Percentiles rank a stretch among this genome's conserved stretches.
phyloP scores from a whole-genome alignment of 2,113 vertebrate genomes.

The Pica pica region DNA sequence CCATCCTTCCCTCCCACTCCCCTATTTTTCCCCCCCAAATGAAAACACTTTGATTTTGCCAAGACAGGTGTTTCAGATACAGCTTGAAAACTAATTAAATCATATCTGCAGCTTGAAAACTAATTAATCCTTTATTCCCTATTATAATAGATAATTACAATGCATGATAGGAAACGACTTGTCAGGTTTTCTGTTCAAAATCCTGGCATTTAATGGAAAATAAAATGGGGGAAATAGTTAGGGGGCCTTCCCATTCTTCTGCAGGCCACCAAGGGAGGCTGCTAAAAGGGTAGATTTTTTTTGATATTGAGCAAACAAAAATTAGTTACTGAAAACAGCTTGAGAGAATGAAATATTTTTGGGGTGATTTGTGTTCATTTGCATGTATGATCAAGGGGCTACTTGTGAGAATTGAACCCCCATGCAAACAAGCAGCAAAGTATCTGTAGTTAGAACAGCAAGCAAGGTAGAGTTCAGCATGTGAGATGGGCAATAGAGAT shows the following conservation, averaged over 20 bases:
- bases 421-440: neutral
- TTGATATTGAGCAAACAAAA: neutral
- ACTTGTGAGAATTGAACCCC: neutral
- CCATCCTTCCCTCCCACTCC: neutral
- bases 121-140: conserved; percentile 69
- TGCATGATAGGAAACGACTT: conserved; percentile 58
- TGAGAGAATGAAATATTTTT: no score
- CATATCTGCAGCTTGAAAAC: conserved; percentile 66
- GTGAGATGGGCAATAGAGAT: neutral
- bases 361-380: no score
- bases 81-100: conserved; percentile 69
- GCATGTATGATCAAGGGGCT: neutral
- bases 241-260: neutral
- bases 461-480: neutral
- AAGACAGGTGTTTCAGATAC: conserved; percentile 62
- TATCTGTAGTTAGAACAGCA: neutral
- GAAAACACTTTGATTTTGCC: conserved; percentile 30
- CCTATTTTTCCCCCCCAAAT: neutral
- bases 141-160: conserved; percentile 66
- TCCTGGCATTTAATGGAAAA: neutral
- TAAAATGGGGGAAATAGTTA: neutral
- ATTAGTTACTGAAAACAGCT: neutral
- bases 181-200: conserved; percentile 51
- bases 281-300: neutral
- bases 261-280: neutral